Percentiles rank a stretch among this genome's conserved stretches.
These are phyloP conservation scores for Hypomecis atomaria DNA, from an alignment of 2,888 invertebrate species.

Conservation along the genomic window DNA sequence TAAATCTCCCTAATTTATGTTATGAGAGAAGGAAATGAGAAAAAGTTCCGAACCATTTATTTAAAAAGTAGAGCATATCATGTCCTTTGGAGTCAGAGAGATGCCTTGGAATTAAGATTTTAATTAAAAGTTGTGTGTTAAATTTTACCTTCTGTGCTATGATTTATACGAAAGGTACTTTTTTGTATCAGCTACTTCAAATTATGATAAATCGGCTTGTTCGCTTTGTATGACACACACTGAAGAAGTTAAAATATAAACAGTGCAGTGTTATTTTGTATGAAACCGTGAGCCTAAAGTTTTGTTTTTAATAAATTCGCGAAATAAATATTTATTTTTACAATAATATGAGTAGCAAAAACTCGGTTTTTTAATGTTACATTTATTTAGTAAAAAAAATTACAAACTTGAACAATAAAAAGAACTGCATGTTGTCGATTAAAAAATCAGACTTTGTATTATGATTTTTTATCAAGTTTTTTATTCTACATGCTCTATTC, in stretches of 20 bases:
- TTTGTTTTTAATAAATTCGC: no score
- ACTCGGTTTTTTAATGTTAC: no score
- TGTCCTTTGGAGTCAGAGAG: conserved; percentile 28
- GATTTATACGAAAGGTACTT: conserved; percentile 4
- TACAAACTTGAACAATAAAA: no score
- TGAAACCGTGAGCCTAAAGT: no score
- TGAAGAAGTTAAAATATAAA: conserved; percentile 1
- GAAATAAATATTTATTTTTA: no score
- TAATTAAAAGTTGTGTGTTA: conserved; percentile 54
- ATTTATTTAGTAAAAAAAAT: no score
- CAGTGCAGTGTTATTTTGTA: no score
- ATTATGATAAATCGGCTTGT: conserved; percentile 7
- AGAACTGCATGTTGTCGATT: no score
- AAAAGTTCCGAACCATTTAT: conserved; percentile 48
- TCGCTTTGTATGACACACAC: neutral
- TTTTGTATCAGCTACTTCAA: conserved; percentile 15
- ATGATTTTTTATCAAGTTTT: no score
- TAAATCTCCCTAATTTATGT: conserved; percentile 20
- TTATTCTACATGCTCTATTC: no score
- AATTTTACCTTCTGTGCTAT: conserved; percentile 14
- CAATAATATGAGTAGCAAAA: no score
- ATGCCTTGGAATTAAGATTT: conserved; percentile 52
- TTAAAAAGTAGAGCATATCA: conserved; percentile 40
- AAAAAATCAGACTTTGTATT: no score
- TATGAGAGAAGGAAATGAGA: conserved; percentile 42